phyloP scores from a whole-genome alignment of 2,888 invertebrate genomes.

The Mythimna lalbum region DNA sequence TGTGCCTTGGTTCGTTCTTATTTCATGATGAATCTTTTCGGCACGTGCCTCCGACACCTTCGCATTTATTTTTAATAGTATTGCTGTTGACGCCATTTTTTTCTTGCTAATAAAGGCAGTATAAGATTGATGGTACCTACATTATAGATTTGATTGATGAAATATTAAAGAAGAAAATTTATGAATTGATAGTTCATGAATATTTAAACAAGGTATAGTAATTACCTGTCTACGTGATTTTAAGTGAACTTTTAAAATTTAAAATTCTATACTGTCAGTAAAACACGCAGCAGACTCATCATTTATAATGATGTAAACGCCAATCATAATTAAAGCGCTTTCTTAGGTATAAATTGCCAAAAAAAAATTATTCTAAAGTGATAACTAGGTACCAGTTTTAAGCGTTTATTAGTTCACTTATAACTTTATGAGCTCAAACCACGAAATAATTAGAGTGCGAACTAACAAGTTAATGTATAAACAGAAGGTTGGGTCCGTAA shows the following conservation, averaged over 20 bases:
- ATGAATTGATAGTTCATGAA: slow-evolving; percentile 20
- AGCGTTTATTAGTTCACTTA: slow-evolving; percentile 32
- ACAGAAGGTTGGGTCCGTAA: slow-evolving; percentile 44
- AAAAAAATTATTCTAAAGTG: slow-evolving; percentile 3
- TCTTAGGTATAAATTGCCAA: slow-evolving; percentile 5
- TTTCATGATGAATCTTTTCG: slow-evolving; percentile 56
- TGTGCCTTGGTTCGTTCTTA: slow-evolving; percentile 32
- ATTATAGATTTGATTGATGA: slow-evolving; percentile 45
- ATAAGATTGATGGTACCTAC: slow-evolving; percentile 56
- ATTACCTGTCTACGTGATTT: slow-evolving; percentile 2
- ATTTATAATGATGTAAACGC: background rate
- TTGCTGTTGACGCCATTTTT: slow-evolving; percentile 41
- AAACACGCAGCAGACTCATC: slow-evolving; percentile 5
- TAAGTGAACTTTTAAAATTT: background rate
- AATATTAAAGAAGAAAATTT: slow-evolving; percentile 19
- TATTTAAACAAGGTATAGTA: slow-evolving; percentile 8
- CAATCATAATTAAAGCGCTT: slow-evolving; percentile 5
- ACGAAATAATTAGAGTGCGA: slow-evolving; percentile 49
- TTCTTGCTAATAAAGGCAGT: slow-evolving; percentile 49
- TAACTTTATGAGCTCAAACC: slow-evolving; percentile 32
- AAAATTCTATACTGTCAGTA: background rate
- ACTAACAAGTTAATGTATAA: slow-evolving; percentile 42
- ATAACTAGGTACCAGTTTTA: slow-evolving; percentile 13
- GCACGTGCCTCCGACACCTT: slow-evolving; percentile 55
- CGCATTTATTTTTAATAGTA: slow-evolving; percentile 58